A percentile compares a stretch with the other conserved stretches of the same genome.
Conservation (phyloP, 2,888 invertebrate species). For the Oligia strigilis region DNA sequence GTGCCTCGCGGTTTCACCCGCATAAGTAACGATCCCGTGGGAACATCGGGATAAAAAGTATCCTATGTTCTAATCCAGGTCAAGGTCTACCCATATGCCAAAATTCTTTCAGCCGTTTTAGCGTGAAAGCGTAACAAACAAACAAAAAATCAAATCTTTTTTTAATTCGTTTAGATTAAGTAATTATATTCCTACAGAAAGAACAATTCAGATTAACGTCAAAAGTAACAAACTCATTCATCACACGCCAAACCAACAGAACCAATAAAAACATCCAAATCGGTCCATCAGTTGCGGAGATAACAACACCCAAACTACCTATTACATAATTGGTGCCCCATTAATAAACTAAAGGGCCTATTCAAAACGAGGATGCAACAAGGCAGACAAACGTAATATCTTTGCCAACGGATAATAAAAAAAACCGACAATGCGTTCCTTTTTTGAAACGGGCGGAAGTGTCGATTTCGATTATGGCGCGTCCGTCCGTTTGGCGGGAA, state of each 20-base stretch:
- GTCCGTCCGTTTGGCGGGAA: constrained; percentile 80
- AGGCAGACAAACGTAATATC: constrained; percentile 64
- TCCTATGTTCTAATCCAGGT: too few relatives aligned
- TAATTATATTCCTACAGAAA: neutral
- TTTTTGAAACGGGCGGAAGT: constrained; percentile 79
- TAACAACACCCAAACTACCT: constrained; percentile 40
- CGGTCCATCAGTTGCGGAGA: constrained; percentile 21
- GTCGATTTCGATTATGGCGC: constrained; percentile 81
- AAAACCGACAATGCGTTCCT: constrained; percentile 77
- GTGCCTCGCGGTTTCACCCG: too few relatives aligned
- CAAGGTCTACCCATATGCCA: too few relatives aligned
- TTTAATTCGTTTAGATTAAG: neutral
- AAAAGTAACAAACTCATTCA: neutral
- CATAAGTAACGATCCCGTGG: too few relatives aligned
- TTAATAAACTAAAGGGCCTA: constrained; percentile 57
- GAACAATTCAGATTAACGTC: neutral
- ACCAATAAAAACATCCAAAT: constrained; percentile 35
- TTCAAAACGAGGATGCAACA: constrained; percentile 62
- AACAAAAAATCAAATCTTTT: neutral
- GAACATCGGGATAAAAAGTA: neutral
- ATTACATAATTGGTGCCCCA: constrained; percentile 50
- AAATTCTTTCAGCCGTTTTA: too few relatives aligned
- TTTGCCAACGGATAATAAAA: constrained; percentile 68
- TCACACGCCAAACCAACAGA: neutral
- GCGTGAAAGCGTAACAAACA: neutral